Evolutionary conservation across 2,888 invertebrate species (phyloP).

Genomic region (Lordiphosa andalusiaca): DNA sequence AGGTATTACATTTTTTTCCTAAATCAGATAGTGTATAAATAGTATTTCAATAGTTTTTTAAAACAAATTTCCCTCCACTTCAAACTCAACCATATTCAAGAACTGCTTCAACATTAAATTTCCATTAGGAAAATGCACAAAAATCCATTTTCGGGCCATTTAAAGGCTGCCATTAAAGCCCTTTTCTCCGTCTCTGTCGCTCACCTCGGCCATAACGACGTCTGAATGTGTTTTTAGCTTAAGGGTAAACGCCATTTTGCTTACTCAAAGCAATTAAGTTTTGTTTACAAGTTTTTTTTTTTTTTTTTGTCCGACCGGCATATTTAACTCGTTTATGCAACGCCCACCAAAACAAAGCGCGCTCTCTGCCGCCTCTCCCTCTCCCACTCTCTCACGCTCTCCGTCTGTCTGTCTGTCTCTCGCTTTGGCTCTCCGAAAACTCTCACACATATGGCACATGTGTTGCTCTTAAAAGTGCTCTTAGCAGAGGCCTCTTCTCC

Average conservation of each 20-base stretch:
- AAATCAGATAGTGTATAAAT: too few relatives aligned
- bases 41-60: too few relatives aligned
- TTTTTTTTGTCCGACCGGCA: constrained; percentile 50
- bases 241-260: constrained; percentile 56
- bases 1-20: too few relatives aligned
- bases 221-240: constrained; percentile 54
- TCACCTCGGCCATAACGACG: constrained; percentile 49
- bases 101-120: too few relatives aligned
- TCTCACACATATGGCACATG: constrained; percentile 24
- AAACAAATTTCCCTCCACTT: too few relatives aligned
- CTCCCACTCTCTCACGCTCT: not conserved
- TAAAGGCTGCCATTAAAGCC: too few relatives aligned
- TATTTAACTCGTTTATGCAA: constrained; percentile 62
- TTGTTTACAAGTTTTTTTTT: constrained; percentile 64
- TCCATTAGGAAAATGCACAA: too few relatives aligned
- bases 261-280: constrained; percentile 43
- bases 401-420: not conserved
- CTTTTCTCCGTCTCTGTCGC: not conserved
- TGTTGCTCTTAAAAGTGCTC: constrained; percentile 23
- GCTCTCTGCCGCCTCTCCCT: not conserved
- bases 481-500: constrained; percentile 5
- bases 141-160: too few relatives aligned
- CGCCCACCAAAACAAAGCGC: constrained; percentile 63
- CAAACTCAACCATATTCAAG: too few relatives aligned
- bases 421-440: not conserved